Evolutionary conservation across 2,888 invertebrate species (phyloP).

Genomic region (Rotaria socialis): DNA sequence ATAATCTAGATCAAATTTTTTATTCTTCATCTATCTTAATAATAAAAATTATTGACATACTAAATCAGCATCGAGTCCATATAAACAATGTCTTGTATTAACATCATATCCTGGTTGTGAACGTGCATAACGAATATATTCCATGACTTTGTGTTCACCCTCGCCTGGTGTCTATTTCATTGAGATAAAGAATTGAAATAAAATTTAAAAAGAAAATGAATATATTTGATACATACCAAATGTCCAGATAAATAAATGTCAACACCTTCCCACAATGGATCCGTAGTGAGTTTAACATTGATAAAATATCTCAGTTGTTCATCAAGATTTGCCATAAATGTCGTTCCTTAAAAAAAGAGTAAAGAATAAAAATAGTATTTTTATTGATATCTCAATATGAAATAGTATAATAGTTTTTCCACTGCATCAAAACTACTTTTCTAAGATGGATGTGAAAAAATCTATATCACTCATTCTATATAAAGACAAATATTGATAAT

Average conservation of each 20-base stretch:
- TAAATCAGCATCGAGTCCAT: slow-evolving; percentile 76
- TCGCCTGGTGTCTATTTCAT: slow-evolving; percentile 71
- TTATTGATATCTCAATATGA: too few relatives aligned
- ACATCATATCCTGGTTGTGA: slow-evolving; percentile 91
- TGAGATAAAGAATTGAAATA: not conserved
- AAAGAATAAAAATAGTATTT: too few relatives aligned
- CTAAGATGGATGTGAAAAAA: too few relatives aligned
- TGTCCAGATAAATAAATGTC: slow-evolving; percentile 85
- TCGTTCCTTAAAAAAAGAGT: slow-evolving; percentile 72
- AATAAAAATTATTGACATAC: not conserved
- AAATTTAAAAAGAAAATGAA: not conserved
- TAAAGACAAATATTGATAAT: slow-evolving; percentile 71
- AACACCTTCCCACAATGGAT: slow-evolving; percentile 88
- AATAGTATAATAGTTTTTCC: too few relatives aligned
- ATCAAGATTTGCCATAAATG: slow-evolving; percentile 85
- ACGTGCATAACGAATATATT: slow-evolving; percentile 89
- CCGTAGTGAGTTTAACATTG: slow-evolving; percentile 81
- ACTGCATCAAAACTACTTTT: too few relatives aligned
- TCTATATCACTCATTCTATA: slow-evolving; percentile 55
- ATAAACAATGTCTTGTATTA: slow-evolving; percentile 91
- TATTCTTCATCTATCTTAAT: not conserved
- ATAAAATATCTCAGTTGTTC: slow-evolving; percentile 74
- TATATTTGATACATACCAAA: not conserved
- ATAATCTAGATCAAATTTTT: slow-evolving; percentile 44
- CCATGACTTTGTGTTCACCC: slow-evolving; percentile 98